phyloP scores from a whole-genome alignment of 2,113 vertebrate genomes.

The Peucedramus taeniatus region DNA sequence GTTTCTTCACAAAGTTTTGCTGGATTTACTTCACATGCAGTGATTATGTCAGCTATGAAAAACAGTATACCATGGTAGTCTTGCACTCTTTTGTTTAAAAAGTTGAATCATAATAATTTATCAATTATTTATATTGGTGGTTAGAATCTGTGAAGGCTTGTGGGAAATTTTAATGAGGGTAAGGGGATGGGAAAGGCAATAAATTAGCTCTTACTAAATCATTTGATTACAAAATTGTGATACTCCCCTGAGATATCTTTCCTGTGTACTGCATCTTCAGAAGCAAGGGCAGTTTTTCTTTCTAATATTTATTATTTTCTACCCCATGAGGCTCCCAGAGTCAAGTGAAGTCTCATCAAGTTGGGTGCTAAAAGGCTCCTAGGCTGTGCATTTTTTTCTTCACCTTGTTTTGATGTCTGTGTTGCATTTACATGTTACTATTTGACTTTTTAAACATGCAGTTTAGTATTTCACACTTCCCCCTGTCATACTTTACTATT shows the following conservation, averaged over 20 bases:
- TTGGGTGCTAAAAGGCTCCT: not conserved
- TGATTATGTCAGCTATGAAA: not conserved
- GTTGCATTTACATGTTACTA: not conserved
- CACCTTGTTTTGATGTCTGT: not conserved
- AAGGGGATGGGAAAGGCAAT: not conserved
- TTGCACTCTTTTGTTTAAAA: not conserved
- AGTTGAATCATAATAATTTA: not conserved
- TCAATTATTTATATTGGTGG: not conserved
- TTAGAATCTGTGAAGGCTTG: not conserved
- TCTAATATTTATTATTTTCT: not conserved
- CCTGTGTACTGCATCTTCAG: not conserved
- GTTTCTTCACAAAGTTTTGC: not conserved
- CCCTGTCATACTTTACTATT: not conserved
- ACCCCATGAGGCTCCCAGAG: not conserved
- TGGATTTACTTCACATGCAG: not conserved
- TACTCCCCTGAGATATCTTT: fast-evolving
- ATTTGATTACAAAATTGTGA: not conserved
- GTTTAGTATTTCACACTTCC: not conserved
- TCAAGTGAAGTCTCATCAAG: not conserved
- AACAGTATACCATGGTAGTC: not conserved
- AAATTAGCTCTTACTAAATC: not conserved
- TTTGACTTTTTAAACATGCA: not conserved
- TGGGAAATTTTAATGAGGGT: not conserved
- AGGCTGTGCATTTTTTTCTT: not conserved
- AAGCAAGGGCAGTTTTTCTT: not conserved